phyloP scores from a whole-genome alignment of 1,140 invertebrate genomes.

The Brachionus rotundiformis region DNA sequence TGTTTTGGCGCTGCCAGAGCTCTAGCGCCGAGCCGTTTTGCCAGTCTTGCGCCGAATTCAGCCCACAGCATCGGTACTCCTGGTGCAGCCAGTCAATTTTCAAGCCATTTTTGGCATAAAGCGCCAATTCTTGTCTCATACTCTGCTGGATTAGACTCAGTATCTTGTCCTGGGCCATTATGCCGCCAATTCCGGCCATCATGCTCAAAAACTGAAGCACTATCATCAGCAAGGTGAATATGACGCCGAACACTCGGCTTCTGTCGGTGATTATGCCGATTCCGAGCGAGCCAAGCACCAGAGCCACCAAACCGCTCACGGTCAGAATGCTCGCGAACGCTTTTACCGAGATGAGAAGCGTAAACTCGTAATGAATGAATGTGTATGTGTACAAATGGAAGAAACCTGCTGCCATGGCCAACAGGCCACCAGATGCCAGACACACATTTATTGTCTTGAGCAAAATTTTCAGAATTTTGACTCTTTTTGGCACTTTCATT shows the following conservation, averaged over 20 bases:
- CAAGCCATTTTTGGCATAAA: neutral
- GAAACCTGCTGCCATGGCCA: neutral
- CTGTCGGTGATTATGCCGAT: slow-evolving; percentile 4
- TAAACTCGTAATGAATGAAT: neutral
- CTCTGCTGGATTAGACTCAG: neutral
- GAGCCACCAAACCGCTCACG: neutral
- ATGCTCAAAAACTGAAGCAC: neutral
- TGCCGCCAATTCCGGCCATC: neutral
- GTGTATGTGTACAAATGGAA: slow-evolving; percentile 13
- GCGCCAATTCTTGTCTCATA: neutral
- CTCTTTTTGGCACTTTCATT: slow-evolving; percentile 12
- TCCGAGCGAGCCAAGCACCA: neutral
- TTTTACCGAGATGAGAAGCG: neutral
- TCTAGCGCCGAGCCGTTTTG: neutral
- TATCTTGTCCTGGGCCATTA: neutral
- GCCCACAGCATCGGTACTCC: neutral
- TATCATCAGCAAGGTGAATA: neutral
- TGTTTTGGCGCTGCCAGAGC: neutral
- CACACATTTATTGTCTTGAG: neutral
- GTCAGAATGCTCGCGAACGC: neutral
- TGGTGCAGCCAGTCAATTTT: slow-evolving; percentile 18
- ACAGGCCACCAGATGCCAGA: neutral
- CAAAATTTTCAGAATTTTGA: neutral
- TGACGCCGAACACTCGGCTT: neutral
- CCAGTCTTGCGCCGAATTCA: neutral